Conservation (phyloP, 1,140 invertebrate genomes). For the Zaprionus camerounensis region DNA sequence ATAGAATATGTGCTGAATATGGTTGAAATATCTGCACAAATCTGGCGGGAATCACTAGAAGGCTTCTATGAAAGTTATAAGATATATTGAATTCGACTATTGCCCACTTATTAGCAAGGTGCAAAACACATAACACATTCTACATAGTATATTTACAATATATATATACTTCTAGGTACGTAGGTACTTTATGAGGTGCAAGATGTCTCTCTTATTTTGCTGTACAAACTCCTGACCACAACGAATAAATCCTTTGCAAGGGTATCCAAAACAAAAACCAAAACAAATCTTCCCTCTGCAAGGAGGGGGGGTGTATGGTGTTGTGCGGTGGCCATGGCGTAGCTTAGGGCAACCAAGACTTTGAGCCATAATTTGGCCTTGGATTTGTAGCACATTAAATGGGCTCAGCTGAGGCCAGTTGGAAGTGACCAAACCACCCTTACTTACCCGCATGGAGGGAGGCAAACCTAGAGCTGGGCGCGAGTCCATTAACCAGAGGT, state of each 20-base stretch:
- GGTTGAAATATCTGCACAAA: background rate
- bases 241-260: background rate
- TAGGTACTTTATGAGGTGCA: background rate
- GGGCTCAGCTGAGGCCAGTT: conserved; percentile 35
- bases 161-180: too few relatives aligned
- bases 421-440: conserved; percentile 22
- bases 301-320: background rate
- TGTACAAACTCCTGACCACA: background rate
- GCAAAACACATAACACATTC: background rate
- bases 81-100: background rate
- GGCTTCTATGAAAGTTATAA: too few relatives aligned
- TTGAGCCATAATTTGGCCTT: conserved; percentile 51
- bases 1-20: too few relatives aligned
- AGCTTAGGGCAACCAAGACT: conserved; percentile 29
- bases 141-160: too few relatives aligned
- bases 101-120: background rate
- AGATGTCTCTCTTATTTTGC: background rate
- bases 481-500: background rate
- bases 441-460: too few relatives aligned
- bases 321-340: background rate
- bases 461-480: background rate
- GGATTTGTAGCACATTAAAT: conserved; percentile 50
- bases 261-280: background rate
- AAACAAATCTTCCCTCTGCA: conserved; percentile 46
- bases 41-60: background rate